Evolutionary conservation across 1,140 invertebrate genomes (phyloP), one percentile per base, ranked within the genome.

Genomic region (Lepidotrigona ventralis): DNA sequence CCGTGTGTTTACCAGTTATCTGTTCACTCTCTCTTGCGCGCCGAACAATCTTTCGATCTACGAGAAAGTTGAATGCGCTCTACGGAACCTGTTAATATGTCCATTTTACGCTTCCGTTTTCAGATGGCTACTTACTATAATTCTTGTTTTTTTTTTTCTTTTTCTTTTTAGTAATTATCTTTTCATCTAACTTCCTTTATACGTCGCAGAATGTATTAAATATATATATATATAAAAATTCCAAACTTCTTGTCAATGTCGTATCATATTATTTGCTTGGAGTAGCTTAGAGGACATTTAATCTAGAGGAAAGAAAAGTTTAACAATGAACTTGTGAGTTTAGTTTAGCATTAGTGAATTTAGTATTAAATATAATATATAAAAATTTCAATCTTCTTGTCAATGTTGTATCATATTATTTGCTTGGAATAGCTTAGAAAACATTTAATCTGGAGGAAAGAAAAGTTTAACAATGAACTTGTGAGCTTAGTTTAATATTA

Each of bases 21-120:
- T 86, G 78, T 92, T 93, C 91, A 92, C 91, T 93, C 92, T 92
- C 92, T 91, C 90, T 85, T 85, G 33, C 85, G 66, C 53, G 29
- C n/a, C 56, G 78, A 77, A 64, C 83, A 80, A 92, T 91, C 86
- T 90, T 86, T 84, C 83, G 80, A 91, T 91, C 85, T 89, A 81
- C 75, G 91, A 90, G 92, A 92, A 92, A 92, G 92, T 92, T 89
- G 89, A 86, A 82, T 71, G 46, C 79, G 58, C 75, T 85, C 76
- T 78, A 85, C 73, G 60, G 73, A 87, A 85, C 84, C 74, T 63
- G 82, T 71, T 70, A 64, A 68, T 64, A 66, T 11, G 26, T 29
- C 15, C 63, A 79, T 39, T 21, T 73, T 79, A 60, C 21, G 79
- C 82, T 64, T 72, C n/a, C 79, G 69, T 73, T 51, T 53, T 63